Base-by-base conservation (phyloP, 1,140 invertebrate genomes). In the Achatina immaculata region DNA sequence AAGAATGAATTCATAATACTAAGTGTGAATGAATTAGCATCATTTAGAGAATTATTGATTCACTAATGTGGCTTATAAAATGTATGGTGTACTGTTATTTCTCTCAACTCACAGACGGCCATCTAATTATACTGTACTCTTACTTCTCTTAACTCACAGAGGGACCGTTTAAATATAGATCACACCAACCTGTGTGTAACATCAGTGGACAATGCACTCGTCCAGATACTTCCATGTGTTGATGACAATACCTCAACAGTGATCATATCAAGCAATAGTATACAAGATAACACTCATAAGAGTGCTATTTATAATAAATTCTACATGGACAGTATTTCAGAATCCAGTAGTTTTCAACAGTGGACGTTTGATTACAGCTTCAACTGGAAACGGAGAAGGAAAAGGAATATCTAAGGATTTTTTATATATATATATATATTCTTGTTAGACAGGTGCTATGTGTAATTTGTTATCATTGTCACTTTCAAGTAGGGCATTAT, bases 141-240 rank as follows among this genome's bases (percentile, higher is more conserved):
- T n/a, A n/a, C n/a, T n/a, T n/a, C n/a, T 42, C 55, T 19, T 11
- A 21, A 55, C 36, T 68, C 40, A 21, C 73, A 83, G 78, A 65
- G 68, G 4, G 78, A 62, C 3, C 43, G 38, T 11, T 21, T 82
- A 36, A 36, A 43, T n/a, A 36, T 82, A 43, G 34, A 75, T 38
- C 0, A 36, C 38, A 79, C 77, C 14, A 77, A 77, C 51, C 73
- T 83, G 48, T 83, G 82, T 34, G 21, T 83, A 38, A 83, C 82
- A 34, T 83, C 82, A 34, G 78, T 83, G 48, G 82, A 81, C 65
- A 81, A 83, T 43, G 82, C 78, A 42, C 40, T 71, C 34, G 69
- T 78, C 0, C 75, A 62, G 28, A 69, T 81, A 28, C 79, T 72
- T 24, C 74, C 79, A 9, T 83, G 83, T 68, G 42, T 48, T 1